phyloP scores from a whole-genome alignment of 2,888 invertebrate genomes.

The Oxyteleia sp. region DNA sequence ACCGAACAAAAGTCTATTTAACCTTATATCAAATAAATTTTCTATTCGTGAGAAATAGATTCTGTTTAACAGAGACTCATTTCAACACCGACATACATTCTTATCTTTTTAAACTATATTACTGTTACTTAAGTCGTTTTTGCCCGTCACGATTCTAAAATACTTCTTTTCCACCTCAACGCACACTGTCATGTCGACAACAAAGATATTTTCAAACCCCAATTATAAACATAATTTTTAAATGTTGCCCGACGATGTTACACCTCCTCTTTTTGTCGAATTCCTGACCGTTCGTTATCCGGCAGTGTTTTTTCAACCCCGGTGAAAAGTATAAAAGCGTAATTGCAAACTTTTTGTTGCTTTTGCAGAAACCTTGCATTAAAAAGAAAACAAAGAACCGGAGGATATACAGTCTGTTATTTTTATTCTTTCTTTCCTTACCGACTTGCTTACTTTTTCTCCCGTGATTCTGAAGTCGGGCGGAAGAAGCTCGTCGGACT shows the following conservation, averaged over 20 bases:
- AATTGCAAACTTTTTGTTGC: conserved; percentile 40
- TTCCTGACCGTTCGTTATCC: conserved; percentile 7
- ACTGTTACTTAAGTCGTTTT: no score
- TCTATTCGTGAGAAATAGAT: no score
- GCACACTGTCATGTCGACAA: neutral
- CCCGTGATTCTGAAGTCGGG: conserved; percentile 68
- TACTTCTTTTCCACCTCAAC: no score
- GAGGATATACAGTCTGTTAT: conserved; percentile 23
- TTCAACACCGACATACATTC: no score
- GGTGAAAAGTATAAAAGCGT: conserved; percentile 27
- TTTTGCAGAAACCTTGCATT: conserved; percentile 10
- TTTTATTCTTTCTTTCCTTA: conserved; percentile 39
- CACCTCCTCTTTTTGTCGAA: neutral
- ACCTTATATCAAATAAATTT: no score
- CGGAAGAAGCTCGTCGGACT: conserved; percentile 80
- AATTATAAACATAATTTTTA: neutral
- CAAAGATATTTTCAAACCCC: neutral
- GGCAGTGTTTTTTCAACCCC: neutral
- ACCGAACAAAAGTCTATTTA: no score
- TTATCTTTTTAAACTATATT: no score
- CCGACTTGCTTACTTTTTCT: conserved; percentile 33
- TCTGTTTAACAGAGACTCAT: no score
- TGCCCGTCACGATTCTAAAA: no score
- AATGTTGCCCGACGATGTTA: neutral
- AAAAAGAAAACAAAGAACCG: conserved; percentile 33